Evolutionary conservation across 2,797 vertebrate species (phyloP), one percentile per base, ranked within the genome.

Genomic region (Capromys pilorides): DNA sequence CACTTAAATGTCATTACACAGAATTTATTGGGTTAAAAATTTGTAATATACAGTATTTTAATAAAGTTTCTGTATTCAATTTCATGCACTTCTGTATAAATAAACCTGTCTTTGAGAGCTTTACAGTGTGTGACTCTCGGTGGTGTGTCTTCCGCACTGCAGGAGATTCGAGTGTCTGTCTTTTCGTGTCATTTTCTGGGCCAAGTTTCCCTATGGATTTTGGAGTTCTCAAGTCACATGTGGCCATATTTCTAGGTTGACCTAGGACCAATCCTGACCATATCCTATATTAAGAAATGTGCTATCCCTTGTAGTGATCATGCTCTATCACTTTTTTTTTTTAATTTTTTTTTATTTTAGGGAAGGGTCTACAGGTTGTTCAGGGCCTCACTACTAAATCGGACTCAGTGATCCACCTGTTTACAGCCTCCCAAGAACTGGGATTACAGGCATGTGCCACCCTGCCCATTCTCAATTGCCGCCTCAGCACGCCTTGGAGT

Each of bases 21-120:
- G 73, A 57, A 51, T 94, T 97, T 97, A 92, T 96, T 96, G 93
- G 84, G 94, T 85, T 94, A 85, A 96, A 97, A 88, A 69, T 96
- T 97, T 97, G 88, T 97, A 88, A 97, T 94, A 97, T 97, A 96
- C 94, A 96, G 95, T 97, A 94, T 96, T 98, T 97, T 97, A 90
- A 79, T 96, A 91, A 98, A 88, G 28, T 97, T 97, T 96, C 94
- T 94, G 69, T 97, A 96, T 90, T 79, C 95, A 94, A 92, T 85
- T 98, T 98, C 97, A 96, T 97, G 97, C 96, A 95, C 88, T 97
- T 97, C 64, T 93, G 83, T 97, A 67, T 94, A 96, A 97, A 96
- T 97, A 97, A 97, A 90, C 90, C 95, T 86, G 96, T 88, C 95
- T 94, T 86, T 95, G 93, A 67, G 97, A 97, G 39, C 83, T 94